Conservation (phyloP, 2,113 vertebrate genomes). For the Fulica atra region DNA sequence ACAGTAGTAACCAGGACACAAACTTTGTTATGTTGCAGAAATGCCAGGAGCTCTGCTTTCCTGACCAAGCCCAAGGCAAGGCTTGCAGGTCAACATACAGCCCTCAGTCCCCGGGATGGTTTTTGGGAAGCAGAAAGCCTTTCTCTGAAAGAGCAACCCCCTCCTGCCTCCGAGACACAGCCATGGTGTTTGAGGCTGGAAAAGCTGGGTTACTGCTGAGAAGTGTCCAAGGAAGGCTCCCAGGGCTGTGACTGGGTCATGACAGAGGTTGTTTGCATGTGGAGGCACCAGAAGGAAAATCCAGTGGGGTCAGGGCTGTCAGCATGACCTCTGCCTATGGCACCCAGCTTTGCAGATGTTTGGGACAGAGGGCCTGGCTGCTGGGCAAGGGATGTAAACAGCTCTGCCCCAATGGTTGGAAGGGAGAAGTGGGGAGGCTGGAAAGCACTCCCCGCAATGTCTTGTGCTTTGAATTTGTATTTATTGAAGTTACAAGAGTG, state of each 20-base stretch:
- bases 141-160: too few species aligned
- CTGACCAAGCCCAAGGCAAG: too few species aligned
- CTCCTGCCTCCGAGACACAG: background rate
- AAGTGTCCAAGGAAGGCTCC: background rate
- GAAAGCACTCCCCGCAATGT: background rate
- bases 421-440: background rate
- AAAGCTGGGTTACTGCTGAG: background rate
- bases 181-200: background rate
- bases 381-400: background rate
- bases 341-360: rapidly evolving
- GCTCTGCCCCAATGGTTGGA: rapidly evolving
- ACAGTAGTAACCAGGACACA: too few species aligned
- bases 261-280: rapidly evolving
- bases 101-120: too few species aligned
- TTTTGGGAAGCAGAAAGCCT: too few species aligned
- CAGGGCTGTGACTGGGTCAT: too few species aligned
- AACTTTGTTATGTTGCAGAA: too few species aligned
- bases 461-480: background rate
- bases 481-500: background rate
- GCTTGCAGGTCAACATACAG: too few species aligned
- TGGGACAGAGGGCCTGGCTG: background rate
- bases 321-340: too few species aligned
- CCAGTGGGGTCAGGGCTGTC: background rate
- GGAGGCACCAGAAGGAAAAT: background rate
- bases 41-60: too few species aligned